Evolutionary conservation across 1,140 invertebrate species (phyloP), one percentile per base, ranked within the genome.

Genomic region (Ganaspis sp.): DNA sequence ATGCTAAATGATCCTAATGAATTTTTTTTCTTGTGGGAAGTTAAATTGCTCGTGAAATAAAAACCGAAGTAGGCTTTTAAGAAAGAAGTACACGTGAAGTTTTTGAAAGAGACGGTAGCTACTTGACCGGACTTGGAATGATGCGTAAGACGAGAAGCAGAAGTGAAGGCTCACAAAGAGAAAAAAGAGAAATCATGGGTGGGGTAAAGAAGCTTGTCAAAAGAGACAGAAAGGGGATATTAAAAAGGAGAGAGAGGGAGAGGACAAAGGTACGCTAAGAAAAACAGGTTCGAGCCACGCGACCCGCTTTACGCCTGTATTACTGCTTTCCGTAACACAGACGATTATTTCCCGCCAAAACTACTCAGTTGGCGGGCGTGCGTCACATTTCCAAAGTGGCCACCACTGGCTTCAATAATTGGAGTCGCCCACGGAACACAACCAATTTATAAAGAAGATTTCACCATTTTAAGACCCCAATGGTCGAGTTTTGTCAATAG

Each of bases 141-240:
- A 73, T 45, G 87, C 87, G 88, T 88, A 90, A 88, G 84, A 88
- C 88, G 83, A 85, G 88, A 82, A 89, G 88, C 86, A 75, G 72
- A 79, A 79, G 74, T 76, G 78, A 73, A 64, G 77, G 75, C 75
- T 71, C 77, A 49, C 73, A 45, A 74, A 53, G 53, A 19, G 75
- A 76, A 34, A 72, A 75, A 72, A 75, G 69, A 45, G 81, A 69
- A 49, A 42, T 70, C 71, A 77, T 72, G 72, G 76, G 69, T 71
- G 53, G 53, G 53, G 21, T 12, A 58, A 19, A 45, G 69, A 53
- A 49, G 23, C 21, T 23, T 23, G 29, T 12, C 9, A 4, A 72
- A 69, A 73, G 77, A 77, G 72, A 79, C 69, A 75, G 77, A 75
- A 77, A 75, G 75, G 72, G 73, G 70, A 26, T 49, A 54, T 34